These are phyloP conservation scores for Mobula birostris DNA, from an alignment of 2,113 vertebrate species.

Conservation along the genomic window DNA sequence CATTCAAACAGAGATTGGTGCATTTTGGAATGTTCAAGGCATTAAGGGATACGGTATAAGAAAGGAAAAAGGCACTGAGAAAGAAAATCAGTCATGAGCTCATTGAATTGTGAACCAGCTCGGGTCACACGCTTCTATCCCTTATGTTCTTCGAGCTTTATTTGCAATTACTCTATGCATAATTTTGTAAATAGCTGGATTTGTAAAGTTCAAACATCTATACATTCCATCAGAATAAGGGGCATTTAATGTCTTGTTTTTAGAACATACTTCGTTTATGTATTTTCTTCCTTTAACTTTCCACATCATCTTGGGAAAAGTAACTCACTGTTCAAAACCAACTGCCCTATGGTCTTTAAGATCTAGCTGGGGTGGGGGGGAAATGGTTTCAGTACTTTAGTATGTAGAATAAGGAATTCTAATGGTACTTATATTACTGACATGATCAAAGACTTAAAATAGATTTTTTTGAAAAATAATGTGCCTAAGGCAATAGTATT, in stretches of 20 bases:
- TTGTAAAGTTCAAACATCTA: background rate
- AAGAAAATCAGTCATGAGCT: too few species aligned
- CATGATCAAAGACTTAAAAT: background rate
- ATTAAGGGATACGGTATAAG: too few species aligned
- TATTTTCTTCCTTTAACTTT: background rate
- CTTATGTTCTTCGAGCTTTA: background rate
- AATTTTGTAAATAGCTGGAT: background rate
- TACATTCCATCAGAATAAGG: background rate
- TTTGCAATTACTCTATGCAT: background rate
- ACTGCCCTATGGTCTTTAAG: background rate
- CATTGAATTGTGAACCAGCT: too few species aligned
- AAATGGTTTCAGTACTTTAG: background rate
- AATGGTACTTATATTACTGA: background rate
- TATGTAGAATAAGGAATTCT: background rate
- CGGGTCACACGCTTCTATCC: too few species aligned
- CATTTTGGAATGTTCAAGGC: too few species aligned
- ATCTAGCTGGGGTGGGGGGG: background rate
- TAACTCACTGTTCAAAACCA: background rate
- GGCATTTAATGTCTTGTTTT: background rate
- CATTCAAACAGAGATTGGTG: too few species aligned
- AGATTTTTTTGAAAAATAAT: background rate
- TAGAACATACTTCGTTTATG: background rate
- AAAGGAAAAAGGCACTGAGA: too few species aligned
- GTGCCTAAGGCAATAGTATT: too few species aligned
- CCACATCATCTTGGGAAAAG: background rate